Evolutionary conservation across 2,113 vertebrate species (phyloP).

Genomic region (Geococcyx californianus): DNA sequence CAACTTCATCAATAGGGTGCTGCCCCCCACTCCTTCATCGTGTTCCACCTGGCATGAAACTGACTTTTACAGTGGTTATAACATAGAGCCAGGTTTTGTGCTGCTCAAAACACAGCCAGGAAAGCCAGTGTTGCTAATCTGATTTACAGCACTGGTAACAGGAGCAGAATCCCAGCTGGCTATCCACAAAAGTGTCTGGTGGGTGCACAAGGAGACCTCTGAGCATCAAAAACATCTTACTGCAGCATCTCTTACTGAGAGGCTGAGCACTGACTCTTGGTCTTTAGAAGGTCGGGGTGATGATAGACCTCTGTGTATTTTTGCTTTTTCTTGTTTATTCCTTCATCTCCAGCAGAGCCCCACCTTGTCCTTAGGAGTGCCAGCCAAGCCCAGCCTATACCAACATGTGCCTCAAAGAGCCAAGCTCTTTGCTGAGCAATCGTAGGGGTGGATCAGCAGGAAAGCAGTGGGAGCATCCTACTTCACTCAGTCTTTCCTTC

Average conservation of each 20-base stretch:
- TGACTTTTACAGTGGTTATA: not conserved
- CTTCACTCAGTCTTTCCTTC: not conserved
- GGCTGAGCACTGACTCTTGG: not conserved
- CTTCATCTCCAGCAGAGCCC: not conserved
- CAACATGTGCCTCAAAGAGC: fast-evolving
- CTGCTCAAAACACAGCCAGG: not conserved
- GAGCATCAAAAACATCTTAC: not conserved
- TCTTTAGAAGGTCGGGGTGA: not conserved
- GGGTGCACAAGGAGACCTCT: not conserved
- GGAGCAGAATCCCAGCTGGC: not conserved
- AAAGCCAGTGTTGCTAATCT: not conserved
- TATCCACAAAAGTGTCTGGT: not conserved
- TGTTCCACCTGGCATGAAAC: not conserved
- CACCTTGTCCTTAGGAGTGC: not conserved
- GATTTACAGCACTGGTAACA: not conserved
- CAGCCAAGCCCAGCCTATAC: not conserved
- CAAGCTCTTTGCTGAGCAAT: not conserved
- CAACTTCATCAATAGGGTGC: conserved; percentile 54
- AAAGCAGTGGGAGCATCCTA: not conserved
- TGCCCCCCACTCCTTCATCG: not conserved
- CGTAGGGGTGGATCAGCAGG: not conserved
- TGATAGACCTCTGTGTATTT: not conserved
- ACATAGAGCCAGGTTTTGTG: not conserved
- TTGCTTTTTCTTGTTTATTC: not conserved
- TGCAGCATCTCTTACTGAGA: not conserved